phyloP scores from a whole-genome alignment of 2,797 vertebrate genomes.

The Alauda arvensis region DNA sequence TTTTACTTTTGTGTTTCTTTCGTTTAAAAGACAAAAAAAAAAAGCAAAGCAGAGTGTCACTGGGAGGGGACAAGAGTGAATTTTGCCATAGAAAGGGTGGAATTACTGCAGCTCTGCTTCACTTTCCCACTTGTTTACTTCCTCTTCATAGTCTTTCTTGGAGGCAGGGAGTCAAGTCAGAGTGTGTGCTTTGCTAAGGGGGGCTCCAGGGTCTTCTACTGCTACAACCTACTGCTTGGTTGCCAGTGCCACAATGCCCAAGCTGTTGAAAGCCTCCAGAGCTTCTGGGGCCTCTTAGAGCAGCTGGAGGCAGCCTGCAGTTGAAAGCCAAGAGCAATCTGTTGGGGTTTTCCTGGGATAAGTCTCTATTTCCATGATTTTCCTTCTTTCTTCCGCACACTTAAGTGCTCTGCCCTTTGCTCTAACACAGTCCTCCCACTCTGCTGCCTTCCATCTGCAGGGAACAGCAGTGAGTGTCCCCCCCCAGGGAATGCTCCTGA shows the following conservation, averaged over 20 bases:
- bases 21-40: neutral
- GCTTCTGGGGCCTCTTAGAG: neutral
- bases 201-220: neutral
- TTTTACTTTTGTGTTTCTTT: neutral
- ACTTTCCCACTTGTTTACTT: neutral
- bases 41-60: neutral
- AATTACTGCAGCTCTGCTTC: neutral
- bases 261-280: neutral
- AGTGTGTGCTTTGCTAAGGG: neutral
- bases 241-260: neutral
- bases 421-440: neutral
- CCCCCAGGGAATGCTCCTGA: slow-evolving; percentile 83
- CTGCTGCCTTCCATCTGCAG: slow-evolving; percentile 58
- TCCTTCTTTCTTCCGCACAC: neutral
- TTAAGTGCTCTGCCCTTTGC: neutral
- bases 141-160: neutral
- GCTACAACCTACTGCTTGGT: neutral
- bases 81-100: neutral
- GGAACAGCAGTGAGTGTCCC: slow-evolving; percentile 89
- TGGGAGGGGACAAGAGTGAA: neutral
- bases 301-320: neutral
- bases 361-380: neutral
- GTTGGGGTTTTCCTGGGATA: neutral
- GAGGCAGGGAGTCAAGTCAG: neutral
- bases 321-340: neutral